phyloP scores from a whole-genome alignment of 2,113 vertebrate genomes.

The Seriola rivoliana region DNA sequence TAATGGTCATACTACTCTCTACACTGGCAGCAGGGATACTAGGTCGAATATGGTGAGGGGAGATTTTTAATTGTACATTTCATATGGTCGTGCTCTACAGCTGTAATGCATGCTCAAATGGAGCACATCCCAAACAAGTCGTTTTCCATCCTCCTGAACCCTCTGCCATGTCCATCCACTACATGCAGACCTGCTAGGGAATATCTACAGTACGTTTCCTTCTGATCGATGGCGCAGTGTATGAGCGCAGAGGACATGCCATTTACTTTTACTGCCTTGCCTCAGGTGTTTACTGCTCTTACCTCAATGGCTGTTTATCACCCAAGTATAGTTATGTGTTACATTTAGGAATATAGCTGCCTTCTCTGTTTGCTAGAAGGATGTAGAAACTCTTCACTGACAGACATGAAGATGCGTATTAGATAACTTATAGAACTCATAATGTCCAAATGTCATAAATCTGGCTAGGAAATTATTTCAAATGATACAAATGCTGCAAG shows the following conservation, averaged over 20 bases:
- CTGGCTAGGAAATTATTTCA: not conserved
- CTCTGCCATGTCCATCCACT: constrained; percentile 1
- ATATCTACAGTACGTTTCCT: constrained; percentile 19
- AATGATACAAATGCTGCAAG: not conserved
- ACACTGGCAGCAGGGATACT: not conserved
- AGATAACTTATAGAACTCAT: constrained; percentile 4
- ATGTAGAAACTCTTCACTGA: constrained; percentile 13
- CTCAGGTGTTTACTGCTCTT: constrained; percentile 44
- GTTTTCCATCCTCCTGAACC: constrained; percentile 3
- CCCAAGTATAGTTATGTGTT: constrained; percentile 19
- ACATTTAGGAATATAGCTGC: constrained; percentile 12
- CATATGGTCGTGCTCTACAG: not conserved
- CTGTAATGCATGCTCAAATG: constrained; percentile 25
- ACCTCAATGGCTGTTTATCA: constrained; percentile 45
- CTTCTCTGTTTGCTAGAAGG: not conserved
- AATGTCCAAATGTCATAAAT: constrained; percentile 8
- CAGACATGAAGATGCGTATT: not conserved
- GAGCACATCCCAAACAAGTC: constrained; percentile 13
- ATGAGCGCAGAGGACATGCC: constrained; percentile 36
- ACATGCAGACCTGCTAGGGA: constrained; percentile 5
- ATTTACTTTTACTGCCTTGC: constrained; percentile 57
- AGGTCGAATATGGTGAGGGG: not conserved
- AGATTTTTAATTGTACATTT: not conserved
- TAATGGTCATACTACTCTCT: too few relatives aligned
- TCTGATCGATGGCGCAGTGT: constrained; percentile 40